phyloP scores from a whole-genome alignment of 2,888 invertebrate genomes.

The Lasioglossum lativentre region DNA sequence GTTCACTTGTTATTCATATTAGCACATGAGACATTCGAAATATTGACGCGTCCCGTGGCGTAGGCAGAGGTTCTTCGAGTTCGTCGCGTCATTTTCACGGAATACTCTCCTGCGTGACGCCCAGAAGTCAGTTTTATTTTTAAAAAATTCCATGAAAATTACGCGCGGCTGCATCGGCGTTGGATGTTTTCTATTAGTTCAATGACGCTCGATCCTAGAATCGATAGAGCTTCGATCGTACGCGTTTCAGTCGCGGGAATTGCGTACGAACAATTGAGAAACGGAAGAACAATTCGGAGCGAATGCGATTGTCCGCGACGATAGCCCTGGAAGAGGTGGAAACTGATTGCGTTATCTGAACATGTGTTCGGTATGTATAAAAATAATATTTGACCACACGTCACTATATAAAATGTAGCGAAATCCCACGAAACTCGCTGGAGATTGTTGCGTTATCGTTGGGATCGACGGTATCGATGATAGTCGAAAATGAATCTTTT shows the following conservation, averaged over 20 bases:
- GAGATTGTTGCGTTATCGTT: slow-evolving; percentile 2
- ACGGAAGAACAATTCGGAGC: slow-evolving; percentile 29
- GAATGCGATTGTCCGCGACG: slow-evolving; percentile 31
- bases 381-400: slow-evolving; percentile 55
- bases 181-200: no score
- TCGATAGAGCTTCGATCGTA: neutral
- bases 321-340: slow-evolving; percentile 38
- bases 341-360: slow-evolving; percentile 54
- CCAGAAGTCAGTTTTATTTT: slow-evolving; percentile 27
- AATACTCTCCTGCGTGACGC: slow-evolving; percentile 27
- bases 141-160: slow-evolving; percentile 17
- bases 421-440: slow-evolving; percentile 11
- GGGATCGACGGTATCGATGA: neutral
- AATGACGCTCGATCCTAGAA: neutral
- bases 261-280: neutral
- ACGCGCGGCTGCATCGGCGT: neutral
- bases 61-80: slow-evolving; percentile 36
- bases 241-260: neutral
- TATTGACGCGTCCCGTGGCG: slow-evolving; percentile 68
- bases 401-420: slow-evolving; percentile 37
- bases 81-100: slow-evolving; percentile 40
- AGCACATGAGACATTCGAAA: slow-evolving; percentile 77
- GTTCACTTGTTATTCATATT: slow-evolving; percentile 83
- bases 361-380: slow-evolving; percentile 47
- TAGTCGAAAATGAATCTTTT: neutral